A percentile compares a stretch with the other conserved stretches of the same genome.
phyloP scores from a whole-genome alignment of 2,113 vertebrate genomes.

The Paradisaea rubra region DNA sequence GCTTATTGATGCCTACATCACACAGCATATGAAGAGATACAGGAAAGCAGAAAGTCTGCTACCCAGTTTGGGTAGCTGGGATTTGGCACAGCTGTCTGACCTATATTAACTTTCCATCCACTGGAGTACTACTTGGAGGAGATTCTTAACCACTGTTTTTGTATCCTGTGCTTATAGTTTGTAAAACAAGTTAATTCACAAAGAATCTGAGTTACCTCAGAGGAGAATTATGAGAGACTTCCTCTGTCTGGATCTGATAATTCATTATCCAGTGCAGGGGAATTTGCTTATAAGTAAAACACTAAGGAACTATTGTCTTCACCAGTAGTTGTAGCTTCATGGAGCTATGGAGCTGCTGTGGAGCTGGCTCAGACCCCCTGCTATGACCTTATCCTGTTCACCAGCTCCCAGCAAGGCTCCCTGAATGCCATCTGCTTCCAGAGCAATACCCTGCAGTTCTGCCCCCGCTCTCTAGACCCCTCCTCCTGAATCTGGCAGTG shows the following conservation, averaged over 20 bases:
- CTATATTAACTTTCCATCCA: slow-evolving; percentile 16
- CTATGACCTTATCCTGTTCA: background rate
- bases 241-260: slow-evolving; percentile 32
- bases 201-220: slow-evolving; percentile 16
- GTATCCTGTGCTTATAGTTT: background rate
- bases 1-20: background rate
- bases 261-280: background rate
- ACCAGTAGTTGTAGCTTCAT: background rate
- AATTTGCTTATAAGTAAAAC: background rate
- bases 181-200: slow-evolving; percentile 3
- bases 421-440: background rate
- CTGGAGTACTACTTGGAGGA: slow-evolving; percentile 5
- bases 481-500: background rate
- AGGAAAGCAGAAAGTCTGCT: background rate
- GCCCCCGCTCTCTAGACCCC: background rate
- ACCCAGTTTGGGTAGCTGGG: background rate
- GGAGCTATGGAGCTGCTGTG: background rate
- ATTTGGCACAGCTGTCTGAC: background rate
- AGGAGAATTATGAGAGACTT: slow-evolving; percentile 32
- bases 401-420: background rate
- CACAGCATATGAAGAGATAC: background rate
- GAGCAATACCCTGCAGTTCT: background rate
- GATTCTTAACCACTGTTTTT: background rate
- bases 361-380: background rate
- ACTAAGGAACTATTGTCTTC: background rate